Evolutionary conservation across 2,888 invertebrate species (phyloP).

Genomic region (Hirtodrosophila cameraria): DNA sequence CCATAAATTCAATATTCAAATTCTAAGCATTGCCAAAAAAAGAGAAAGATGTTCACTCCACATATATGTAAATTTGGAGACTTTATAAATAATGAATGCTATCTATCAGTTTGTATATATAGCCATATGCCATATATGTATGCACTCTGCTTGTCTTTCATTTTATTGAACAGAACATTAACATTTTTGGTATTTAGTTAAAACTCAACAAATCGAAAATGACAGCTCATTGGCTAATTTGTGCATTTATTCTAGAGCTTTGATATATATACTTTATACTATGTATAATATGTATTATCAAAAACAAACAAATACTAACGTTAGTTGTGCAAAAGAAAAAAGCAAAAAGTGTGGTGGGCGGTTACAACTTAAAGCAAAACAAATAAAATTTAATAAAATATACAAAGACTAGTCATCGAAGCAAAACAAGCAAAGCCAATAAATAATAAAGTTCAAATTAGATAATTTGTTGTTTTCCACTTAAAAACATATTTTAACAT

Average conservation of each 20-base stretch:
- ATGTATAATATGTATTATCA: too few species aligned
- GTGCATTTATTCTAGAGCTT: slow-evolving; percentile 4
- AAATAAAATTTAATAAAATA: neutral
- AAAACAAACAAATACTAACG: slow-evolving; percentile 16
- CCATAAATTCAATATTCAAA: slow-evolving; percentile 13
- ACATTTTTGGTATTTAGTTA: slow-evolving; percentile 15
- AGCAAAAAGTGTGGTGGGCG: slow-evolving; percentile 8
- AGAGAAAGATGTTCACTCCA: neutral
- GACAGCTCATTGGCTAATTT: slow-evolving; percentile 17
- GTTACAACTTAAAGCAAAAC: neutral
- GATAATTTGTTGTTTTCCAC: slow-evolving; percentile 25
- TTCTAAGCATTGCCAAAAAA: slow-evolving; percentile 11
- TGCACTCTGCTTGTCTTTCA: neutral
- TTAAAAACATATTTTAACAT: slow-evolving; percentile 21
- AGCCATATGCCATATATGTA: slow-evolving; percentile 17
- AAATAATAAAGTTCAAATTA: slow-evolving; percentile 19
- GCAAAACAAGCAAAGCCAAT: neutral
- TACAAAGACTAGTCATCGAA: neutral
- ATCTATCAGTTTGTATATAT: slow-evolving; percentile 2
- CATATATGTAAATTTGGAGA: slow-evolving; percentile 19
- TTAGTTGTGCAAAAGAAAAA: slow-evolving; percentile 8
- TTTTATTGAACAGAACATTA: slow-evolving; percentile 25
- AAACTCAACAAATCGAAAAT: slow-evolving; percentile 8
- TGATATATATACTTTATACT: slow-evolving; percentile 4
- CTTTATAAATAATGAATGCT: slow-evolving; percentile 26